Evolutionary conservation across 1,140 invertebrate genomes (phyloP).

Genomic region (Chymomyza costata): DNA sequence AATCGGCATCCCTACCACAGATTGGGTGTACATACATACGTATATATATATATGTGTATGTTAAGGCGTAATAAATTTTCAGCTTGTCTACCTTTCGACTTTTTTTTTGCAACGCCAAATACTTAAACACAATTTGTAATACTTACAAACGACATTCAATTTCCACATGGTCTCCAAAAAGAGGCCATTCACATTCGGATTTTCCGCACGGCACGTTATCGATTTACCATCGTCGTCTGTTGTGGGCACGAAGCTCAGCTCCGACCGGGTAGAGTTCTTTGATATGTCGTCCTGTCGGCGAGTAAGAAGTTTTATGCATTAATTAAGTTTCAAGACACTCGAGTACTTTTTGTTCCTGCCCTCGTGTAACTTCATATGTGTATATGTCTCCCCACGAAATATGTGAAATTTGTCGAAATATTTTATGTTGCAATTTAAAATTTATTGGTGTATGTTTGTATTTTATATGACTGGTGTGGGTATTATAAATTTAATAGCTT

Average conservation of each 20-base stretch:
- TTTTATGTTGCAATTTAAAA: constrained; percentile 74
- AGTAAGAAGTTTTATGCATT: constrained; percentile 51
- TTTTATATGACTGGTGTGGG: constrained; percentile 57
- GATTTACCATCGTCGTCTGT: constrained; percentile 91
- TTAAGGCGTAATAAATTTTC: constrained; percentile 65
- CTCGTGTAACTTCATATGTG: background rate
- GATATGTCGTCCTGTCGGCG: constrained; percentile 83
- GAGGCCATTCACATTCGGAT: constrained; percentile 88
- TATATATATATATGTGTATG: too few relatives aligned
- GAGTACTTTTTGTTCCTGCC: constrained; percentile 16
- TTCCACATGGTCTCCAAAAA: constrained; percentile 89
- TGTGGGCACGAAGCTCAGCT: constrained; percentile 88
- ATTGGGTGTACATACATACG: too few relatives aligned
- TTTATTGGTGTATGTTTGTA: constrained; percentile 57
- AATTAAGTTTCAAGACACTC: constrained; percentile 52
- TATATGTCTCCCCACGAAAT: constrained; percentile 34
- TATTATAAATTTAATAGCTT: constrained; percentile 64
- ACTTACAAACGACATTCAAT: constrained; percentile 92
- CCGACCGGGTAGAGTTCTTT: constrained; percentile 87
- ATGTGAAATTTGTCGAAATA: constrained; percentile 61
- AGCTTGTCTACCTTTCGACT: constrained; percentile 64
- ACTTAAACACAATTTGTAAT: constrained; percentile 73
- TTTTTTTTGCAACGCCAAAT: constrained; percentile 23
- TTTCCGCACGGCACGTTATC: constrained; percentile 90
- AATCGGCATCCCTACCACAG: too few relatives aligned